Evolutionary conservation across 2,797 vertebrate genomes (phyloP), one percentile per base, ranked within the genome.

Genomic region (Tapera naevia): DNA sequence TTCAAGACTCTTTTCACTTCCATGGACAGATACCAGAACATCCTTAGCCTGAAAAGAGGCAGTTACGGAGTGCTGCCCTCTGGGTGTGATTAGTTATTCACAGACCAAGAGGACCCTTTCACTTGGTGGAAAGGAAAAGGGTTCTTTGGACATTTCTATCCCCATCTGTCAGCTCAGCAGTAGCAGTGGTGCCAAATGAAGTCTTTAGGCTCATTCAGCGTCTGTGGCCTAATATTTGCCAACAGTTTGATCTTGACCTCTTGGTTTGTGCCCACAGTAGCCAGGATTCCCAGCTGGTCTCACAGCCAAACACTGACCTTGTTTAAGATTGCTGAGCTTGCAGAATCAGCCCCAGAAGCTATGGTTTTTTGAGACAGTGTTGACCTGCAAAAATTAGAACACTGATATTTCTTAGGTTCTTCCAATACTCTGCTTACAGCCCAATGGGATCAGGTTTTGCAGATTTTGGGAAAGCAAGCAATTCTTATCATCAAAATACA

Each of bases 161-260:
- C 62, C 80, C 66, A 71, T 84, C 93, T 76, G 88, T 73, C 83
- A 75, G 58, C 89, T 79, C 93, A 56, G 83, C 11, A 5, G 61
- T 57, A 65, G 43, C 7, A 9, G 43, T 3, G 4, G 50, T 33
- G 56, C 43, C 24, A 4, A 80, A 70, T 22, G 9, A 75, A 94
- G 25, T 56, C 39, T 75, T 86, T 67, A 73, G 81, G 62, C 21
- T 66, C 56, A 9, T 80, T 91, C 86, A 89, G 66, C 88, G 84
- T 62, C 76, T 80, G 58, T 16, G 32, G 11, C 37, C 51, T 32
- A 66, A 30, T 45, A 30, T 60, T 66, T 81, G 58, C 83, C 93
- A 93, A 51, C 46, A 51, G 76, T 79, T 95, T 86, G 76, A 56
- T 72, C 46, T 37, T 35, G 53, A 32, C 71, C 67, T 62, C 72